Evolutionary conservation across 2,797 vertebrate species (phyloP).

Genomic region (Crypturellus tataupa): DNA sequence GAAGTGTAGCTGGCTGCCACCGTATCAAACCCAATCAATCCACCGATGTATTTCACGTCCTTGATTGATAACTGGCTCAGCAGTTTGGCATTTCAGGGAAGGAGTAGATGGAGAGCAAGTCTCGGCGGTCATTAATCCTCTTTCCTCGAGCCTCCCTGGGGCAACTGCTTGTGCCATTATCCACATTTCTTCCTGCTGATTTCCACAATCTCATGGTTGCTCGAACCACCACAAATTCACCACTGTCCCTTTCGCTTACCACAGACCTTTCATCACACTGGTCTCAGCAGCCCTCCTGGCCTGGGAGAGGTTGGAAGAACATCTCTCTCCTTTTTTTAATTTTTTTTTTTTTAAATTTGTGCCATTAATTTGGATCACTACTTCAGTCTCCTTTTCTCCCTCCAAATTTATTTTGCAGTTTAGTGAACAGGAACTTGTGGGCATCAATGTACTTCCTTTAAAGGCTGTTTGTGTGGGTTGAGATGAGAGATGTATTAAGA

Average conservation of each 20-base stretch:
- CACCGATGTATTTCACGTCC: slow-evolving; percentile 74
- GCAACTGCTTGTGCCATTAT: slow-evolving; percentile 64
- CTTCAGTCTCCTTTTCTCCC: neutral
- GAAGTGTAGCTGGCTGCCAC: slow-evolving; percentile 78
- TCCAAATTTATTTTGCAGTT: slow-evolving; percentile 6
- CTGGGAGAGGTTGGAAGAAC: slow-evolving; percentile 30
- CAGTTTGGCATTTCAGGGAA: slow-evolving; percentile 74
- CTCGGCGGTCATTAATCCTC: slow-evolving; percentile 78
- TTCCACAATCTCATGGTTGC: slow-evolving; percentile 45
- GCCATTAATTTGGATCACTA: slow-evolving; percentile 45
- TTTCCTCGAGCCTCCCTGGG: slow-evolving; percentile 48
- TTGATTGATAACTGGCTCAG: slow-evolving; percentile 81
- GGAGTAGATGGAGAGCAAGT: slow-evolving; percentile 54
- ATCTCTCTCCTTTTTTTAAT: neutral
- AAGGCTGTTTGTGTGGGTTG: neutral
- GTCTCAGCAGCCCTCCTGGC: slow-evolving; percentile 20
- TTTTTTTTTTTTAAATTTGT: neutral
- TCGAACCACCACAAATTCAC: slow-evolving; percentile 28
- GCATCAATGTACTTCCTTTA: neutral
- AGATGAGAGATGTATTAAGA: neutral
- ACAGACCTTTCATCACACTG: slow-evolving; percentile 41
- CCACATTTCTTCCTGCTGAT: slow-evolving; percentile 67
- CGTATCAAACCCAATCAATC: slow-evolving; percentile 78
- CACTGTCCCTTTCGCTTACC: slow-evolving; percentile 11
- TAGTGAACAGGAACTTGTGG: neutral